Evolutionary conservation across 2,113 vertebrate species (phyloP).

Genomic region (Tauraco erythrolophus): DNA sequence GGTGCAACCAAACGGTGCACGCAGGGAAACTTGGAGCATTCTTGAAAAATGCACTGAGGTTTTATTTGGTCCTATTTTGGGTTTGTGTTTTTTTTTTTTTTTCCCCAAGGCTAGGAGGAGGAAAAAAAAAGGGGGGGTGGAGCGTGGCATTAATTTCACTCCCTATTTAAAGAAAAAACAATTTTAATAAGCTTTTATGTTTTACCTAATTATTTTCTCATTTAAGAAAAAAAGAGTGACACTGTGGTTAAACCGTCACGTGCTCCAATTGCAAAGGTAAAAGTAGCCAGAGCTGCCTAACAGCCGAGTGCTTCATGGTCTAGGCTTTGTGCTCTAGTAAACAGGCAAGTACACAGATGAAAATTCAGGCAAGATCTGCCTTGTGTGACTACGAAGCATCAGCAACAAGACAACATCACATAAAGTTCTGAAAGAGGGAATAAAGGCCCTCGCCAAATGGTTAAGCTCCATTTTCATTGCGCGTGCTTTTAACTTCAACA

Average conservation of each 20-base stretch:
- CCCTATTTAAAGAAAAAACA: not conserved
- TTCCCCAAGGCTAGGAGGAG: not conserved
- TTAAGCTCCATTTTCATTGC: not conserved
- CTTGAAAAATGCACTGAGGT: not conserved
- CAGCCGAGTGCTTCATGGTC: not conserved
- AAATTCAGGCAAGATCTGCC: not conserved
- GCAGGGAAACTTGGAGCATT: not conserved
- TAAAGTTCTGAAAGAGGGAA: not conserved
- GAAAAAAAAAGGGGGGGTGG: too few species aligned
- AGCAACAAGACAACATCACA: rapidly evolving
- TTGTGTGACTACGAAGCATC: not conserved
- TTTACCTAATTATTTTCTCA: not conserved
- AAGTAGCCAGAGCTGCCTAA: not conserved
- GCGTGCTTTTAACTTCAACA: not conserved
- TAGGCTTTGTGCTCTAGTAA: not conserved
- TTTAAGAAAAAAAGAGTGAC: not conserved
- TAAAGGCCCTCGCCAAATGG: not conserved
- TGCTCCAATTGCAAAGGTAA: not conserved
- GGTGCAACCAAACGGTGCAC: rapidly evolving
- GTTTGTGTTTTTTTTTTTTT: not conserved
- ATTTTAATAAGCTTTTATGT: not conserved
- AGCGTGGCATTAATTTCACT: not conserved
- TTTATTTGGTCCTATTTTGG: not conserved
- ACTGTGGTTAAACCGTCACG: not conserved
- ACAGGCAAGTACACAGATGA: not conserved